These are phyloP conservation scores for Augiades crinisus DNA, from an alignment of 2,888 invertebrate genomes.

Conservation along the genomic window DNA sequence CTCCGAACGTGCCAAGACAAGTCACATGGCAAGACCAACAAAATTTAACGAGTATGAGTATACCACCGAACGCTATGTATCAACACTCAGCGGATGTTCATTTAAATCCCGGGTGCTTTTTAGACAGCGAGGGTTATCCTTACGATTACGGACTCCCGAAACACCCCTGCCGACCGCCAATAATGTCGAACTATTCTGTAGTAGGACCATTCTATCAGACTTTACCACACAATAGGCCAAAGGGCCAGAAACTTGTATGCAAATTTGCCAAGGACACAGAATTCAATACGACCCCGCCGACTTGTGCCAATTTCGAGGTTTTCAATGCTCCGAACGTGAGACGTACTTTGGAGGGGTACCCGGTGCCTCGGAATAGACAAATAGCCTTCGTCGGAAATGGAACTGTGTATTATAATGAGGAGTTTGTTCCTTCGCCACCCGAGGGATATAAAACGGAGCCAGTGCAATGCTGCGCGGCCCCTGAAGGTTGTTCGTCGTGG, in stretches of 20 bases:
- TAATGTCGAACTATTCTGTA: constrained; percentile 69
- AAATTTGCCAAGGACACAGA: constrained; percentile 76
- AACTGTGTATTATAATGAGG: constrained; percentile 75
- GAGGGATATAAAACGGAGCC: constrained; percentile 85
- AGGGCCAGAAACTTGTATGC: constrained; percentile 76
- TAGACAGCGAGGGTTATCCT: constrained; percentile 90
- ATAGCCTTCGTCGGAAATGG: constrained; percentile 74
- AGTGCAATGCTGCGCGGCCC: constrained; percentile 68
- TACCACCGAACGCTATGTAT: constrained; percentile 80
- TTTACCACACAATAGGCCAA: constrained; percentile 86
- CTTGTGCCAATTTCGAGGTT: constrained; percentile 67
- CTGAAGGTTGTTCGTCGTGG: constrained; percentile 70
- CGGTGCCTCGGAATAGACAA: constrained; percentile 79
- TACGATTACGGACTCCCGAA: constrained; percentile 89
- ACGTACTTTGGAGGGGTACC: constrained; percentile 91
- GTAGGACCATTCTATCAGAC: constrained; percentile 86
- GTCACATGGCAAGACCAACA: constrained; percentile 81
- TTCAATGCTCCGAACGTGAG: constrained; percentile 82
- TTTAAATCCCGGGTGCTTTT: constrained; percentile 87
- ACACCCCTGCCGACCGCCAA: constrained; percentile 72
- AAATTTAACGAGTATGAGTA: constrained; percentile 59
- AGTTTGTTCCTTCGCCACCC: constrained; percentile 85
- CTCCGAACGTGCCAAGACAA: constrained; percentile 69
- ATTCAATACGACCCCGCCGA: constrained; percentile 61
- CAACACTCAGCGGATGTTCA: constrained; percentile 88